Percentiles rank a stretch among this genome's conserved stretches.
Conservation (phyloP, 2,888 invertebrate species). For the Chymomyza caudatula region DNA sequence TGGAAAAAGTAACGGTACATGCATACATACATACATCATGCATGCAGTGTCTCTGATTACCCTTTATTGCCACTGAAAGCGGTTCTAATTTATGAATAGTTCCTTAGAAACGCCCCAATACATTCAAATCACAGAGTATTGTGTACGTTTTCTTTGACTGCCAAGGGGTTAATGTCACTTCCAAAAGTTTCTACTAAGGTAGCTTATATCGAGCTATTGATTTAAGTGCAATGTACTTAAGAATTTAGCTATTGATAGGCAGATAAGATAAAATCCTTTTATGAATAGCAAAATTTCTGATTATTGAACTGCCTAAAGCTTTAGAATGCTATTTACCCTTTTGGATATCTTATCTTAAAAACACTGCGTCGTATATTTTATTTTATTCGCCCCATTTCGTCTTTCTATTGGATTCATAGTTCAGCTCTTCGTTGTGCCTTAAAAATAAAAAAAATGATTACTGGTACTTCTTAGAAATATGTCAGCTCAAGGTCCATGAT, state of each 20-base stretch:
- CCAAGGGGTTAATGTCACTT: not conserved
- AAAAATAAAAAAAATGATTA: too few species aligned
- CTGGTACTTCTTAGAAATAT: too few species aligned
- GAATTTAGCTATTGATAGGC: not conserved
- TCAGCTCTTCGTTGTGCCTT: too few species aligned
- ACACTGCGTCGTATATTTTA: not conserved
- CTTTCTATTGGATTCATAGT: not conserved
- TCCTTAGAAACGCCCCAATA: slow-evolving; percentile 14
- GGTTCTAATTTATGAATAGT: slow-evolving; percentile 15
- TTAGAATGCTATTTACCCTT: not conserved
- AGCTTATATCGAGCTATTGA: not conserved
- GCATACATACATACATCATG: not conserved
- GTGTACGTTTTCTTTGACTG: not conserved
- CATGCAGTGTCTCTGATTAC: slow-evolving; percentile 16
- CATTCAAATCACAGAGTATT: slow-evolving; percentile 6
- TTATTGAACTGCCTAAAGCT: not conserved
- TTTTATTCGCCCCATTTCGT: not conserved
- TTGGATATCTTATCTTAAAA: not conserved
- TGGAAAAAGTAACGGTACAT: slow-evolving; percentile 7
- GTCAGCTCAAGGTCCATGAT: too few species aligned
- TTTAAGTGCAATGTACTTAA: not conserved
- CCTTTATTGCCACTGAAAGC: slow-evolving; percentile 23
- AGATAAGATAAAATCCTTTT: not conserved
- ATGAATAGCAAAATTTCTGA: not conserved
- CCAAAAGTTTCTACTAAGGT: not conserved